phyloP scores from a whole-genome alignment of 30 jellyfish, hydroid and myxozoan genomes.

The Euphysa ruthae region DNA sequence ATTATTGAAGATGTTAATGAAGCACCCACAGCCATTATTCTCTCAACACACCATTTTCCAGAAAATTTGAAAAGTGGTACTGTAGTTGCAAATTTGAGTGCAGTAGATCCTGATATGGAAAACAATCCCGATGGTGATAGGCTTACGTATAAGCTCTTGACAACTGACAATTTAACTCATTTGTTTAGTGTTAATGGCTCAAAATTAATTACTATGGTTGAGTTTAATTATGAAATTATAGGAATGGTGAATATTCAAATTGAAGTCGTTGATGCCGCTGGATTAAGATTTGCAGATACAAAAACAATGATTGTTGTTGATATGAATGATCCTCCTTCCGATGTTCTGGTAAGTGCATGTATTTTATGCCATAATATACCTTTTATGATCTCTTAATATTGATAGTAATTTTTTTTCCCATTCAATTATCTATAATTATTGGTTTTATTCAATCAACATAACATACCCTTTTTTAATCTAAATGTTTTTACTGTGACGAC shows the following conservation, averaged over 20 bases:
- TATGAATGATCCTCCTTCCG: slow-evolving; percentile 60
- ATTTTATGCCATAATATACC: no score
- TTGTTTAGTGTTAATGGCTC: not conserved
- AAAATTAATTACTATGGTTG: not conserved
- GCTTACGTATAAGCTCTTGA: slow-evolving; percentile 41
- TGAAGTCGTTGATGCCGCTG: slow-evolving; percentile 59
- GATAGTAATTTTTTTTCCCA: no score
- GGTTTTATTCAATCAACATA: no score
- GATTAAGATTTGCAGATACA: slow-evolving; percentile 23
- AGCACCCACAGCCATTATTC: slow-evolving; percentile 39
- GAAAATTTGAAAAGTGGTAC: slow-evolving; percentile 33
- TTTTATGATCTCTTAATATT: no score
- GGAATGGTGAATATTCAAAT: slow-evolving; percentile 22
- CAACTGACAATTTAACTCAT: slow-evolving; percentile 10
- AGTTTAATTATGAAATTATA: slow-evolving; percentile 51
- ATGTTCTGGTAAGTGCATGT: slow-evolving; percentile 9
- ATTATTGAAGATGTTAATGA: slow-evolving; percentile 67
- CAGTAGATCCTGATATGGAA: slow-evolving; percentile 68
- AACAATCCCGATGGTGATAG: slow-evolving; percentile 14
- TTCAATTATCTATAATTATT: no score
- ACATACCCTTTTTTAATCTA: no score
- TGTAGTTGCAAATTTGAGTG: slow-evolving; percentile 32
- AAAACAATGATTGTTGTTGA: slow-evolving; percentile 33
- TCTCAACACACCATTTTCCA: slow-evolving; percentile 25
- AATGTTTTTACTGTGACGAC: no score